Conservation (phyloP, 1,140 invertebrate species). For the Pogonus chalceus region DNA sequence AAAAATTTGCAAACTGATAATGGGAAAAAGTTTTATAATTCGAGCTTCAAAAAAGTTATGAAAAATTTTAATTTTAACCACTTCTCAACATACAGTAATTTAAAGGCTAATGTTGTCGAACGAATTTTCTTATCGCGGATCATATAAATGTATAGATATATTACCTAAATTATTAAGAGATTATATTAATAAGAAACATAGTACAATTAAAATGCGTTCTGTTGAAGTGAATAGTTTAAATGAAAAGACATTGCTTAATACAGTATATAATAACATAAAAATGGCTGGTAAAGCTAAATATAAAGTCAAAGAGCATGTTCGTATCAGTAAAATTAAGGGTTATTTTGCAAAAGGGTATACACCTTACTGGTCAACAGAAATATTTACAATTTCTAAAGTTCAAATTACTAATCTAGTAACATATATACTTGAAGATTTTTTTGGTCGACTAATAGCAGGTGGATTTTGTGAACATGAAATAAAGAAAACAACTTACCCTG, state of each 20-base stretch:
- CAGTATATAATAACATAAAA: conserved; percentile 16
- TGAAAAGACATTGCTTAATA: conserved; percentile 11
- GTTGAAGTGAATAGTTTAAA: conserved; percentile 26
- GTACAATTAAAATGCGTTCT: conserved; percentile 34
- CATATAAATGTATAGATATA: conserved; percentile 32
- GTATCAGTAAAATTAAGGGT: conserved; percentile 22
- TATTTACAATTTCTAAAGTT: conserved; percentile 23
- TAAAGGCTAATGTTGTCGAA: too few relatives aligned
- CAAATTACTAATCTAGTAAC: conserved; percentile 5
- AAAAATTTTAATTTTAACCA: too few relatives aligned
- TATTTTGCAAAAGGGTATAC: conserved; percentile 25
- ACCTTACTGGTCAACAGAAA: conserved; percentile 22
- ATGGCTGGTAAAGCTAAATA: conserved; percentile 18
- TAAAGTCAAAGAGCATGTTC: conserved; percentile 22
- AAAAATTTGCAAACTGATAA: too few relatives aligned
- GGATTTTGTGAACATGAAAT: conserved; percentile 22
- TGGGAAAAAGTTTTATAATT: too few relatives aligned
- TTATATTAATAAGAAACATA: conserved; percentile 37
- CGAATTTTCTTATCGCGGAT: too few relatives aligned
- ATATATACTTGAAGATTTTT: background rate
- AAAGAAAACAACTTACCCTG: conserved; percentile 12
- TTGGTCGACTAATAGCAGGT: conserved; percentile 13
- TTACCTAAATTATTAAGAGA: conserved; percentile 28
- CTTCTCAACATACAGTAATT: too few relatives aligned
- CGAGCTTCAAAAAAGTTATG: too few relatives aligned